Evolutionary conservation across 2,797 vertebrate species (phyloP).

Genomic region (Ciconia nigra): DNA sequence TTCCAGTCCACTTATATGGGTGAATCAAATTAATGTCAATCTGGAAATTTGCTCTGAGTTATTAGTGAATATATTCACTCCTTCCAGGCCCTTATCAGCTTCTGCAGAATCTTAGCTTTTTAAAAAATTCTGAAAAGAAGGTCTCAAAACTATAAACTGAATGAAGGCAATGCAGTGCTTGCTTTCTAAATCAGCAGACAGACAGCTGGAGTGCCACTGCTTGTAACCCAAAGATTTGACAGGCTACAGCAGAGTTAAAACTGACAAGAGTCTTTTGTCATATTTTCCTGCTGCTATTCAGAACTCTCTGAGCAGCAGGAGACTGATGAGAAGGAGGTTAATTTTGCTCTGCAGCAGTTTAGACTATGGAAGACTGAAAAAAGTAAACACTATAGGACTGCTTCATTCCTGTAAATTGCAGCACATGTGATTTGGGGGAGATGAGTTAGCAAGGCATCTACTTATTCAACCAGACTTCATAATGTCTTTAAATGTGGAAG

Average conservation of each 20-base stretch:
- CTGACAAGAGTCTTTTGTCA: constrained; percentile 52
- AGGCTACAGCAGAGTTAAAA: constrained; percentile 50
- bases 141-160: background rate
- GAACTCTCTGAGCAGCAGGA: constrained; percentile 22
- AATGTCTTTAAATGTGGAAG: background rate
- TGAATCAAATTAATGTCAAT: constrained; percentile 46
- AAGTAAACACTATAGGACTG: background rate
- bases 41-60: constrained; percentile 15
- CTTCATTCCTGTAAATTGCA: background rate
- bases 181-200: constrained; percentile 33
- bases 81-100: constrained; percentile 19
- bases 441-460: background rate
- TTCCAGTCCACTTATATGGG: constrained; percentile 11
- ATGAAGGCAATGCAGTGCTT: background rate
- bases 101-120: background rate
- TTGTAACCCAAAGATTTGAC: constrained; percentile 50
- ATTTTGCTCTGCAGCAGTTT: constrained; percentile 31
- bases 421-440: background rate
- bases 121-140: background rate
- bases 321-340: constrained; percentile 38
- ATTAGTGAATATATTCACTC: constrained; percentile 12
- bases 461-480: background rate
- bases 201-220: constrained; percentile 28
- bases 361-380: background rate
- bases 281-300: constrained; percentile 58